Base-by-base conservation (phyloP, 2,113 vertebrate genomes). In the Taurulus bubalis region DNA sequence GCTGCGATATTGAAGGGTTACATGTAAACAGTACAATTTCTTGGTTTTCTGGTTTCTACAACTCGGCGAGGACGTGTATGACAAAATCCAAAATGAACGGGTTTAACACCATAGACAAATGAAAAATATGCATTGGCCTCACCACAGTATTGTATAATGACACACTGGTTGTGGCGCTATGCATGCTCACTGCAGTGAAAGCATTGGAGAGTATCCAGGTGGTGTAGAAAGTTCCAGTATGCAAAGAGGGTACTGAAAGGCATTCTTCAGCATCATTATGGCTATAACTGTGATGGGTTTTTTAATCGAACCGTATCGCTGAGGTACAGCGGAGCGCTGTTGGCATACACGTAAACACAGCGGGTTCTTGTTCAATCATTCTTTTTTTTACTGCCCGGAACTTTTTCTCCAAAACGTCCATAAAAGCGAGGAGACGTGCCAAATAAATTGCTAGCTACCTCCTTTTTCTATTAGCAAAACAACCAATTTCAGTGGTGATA, bases 21-120 rank as follows among this genome's bases (percentile, higher is more conserved):
- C 93, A 93, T 92, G 94, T 93, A 94, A 94, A 95, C 94, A 94
- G 90, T 94, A 79, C 93, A 93, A 93, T 94, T 95, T 95, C 88
- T 38, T 90, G 93, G 90, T 95, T 95, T 95, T 93, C 90, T 96
- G 93, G 94, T 94, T 95, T 94, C 88, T 91, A 83, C 87, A 91
- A 90, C 88, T 88, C 92, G 85, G 87, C 86, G 85, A 94, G 90
- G 92, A 95, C 89, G 91, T 92, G 84, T 90, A 91, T 91, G 93
- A 91, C 91, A 93, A 91, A 91, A 89, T 94, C 91, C 90, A 89
- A 94, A 95, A 94, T 94, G 91, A 93, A 87, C 83, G 89, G 91
- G 91, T 93, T 94, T 94, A 89, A 93, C 94, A 95, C 93, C 87
- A 90, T 80, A 93, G 89, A 94, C 92, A 94, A 95, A 94, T 94